These are phyloP conservation scores for Myocastor coypus DNA, from an alignment of 2,113 vertebrate genomes.

Conservation along the genomic window DNA sequence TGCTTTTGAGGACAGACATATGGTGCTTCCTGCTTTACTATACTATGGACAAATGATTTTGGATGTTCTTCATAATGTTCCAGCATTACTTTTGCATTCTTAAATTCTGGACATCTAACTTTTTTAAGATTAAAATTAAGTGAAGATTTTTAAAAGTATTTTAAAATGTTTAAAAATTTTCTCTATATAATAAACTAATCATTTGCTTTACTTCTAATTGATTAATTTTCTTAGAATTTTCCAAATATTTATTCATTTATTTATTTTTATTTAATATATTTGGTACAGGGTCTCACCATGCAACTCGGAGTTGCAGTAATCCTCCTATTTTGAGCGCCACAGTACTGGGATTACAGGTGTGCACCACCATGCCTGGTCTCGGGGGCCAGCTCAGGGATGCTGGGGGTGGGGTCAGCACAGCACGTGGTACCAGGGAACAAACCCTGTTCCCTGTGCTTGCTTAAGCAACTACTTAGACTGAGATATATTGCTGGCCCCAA, in stretches of 20 bases:
- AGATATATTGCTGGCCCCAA: no score
- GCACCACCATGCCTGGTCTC: no score
- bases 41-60: background rate
- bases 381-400: no score
- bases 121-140: slow-evolving; percentile 4
- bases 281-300: no score
- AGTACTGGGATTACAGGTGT: no score
- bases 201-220: slow-evolving; percentile 6
- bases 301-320: no score
- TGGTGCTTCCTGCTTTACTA: background rate
- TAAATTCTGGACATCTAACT: background rate
- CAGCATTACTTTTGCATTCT: background rate
- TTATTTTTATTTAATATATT: no score
- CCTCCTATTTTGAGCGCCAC: no score
- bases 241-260: background rate
- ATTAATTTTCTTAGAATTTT: background rate
- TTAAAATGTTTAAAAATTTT: background rate
- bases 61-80: background rate
- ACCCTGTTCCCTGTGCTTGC: no score
- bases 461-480: no score
- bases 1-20: background rate
- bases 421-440: no score
- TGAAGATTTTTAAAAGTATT: slow-evolving; percentile 10
- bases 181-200: background rate
- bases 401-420: no score